phyloP scores from a whole-genome alignment of 92 coral and sea anemone genomes.

The Epizoanthus illoricatus region DNA sequence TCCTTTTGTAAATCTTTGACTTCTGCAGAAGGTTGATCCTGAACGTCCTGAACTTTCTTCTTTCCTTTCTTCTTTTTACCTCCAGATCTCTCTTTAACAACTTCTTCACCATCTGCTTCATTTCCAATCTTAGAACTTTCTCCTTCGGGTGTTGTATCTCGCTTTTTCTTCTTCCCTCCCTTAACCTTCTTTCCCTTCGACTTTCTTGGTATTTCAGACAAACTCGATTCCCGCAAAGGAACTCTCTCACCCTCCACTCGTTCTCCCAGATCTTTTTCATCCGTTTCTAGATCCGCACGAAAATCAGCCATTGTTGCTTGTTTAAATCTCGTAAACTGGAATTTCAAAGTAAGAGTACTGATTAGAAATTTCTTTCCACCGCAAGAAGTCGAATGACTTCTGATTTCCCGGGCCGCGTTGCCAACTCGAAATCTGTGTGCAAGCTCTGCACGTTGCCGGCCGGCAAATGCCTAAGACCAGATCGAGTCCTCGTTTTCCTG shows the following conservation, averaged over 20 bases:
- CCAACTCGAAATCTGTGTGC: conserved; percentile 1
- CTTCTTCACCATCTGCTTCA: neutral
- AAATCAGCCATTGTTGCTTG: neutral
- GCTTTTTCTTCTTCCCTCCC: conserved; percentile 1
- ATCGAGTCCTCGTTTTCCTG: neutral
- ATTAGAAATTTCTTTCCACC: neutral
- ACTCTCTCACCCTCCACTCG: neutral
- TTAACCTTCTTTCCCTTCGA: neutral
- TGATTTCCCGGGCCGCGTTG: neutral
- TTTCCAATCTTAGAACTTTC: neutral
- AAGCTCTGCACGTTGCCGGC: too few species aligned
- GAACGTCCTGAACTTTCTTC: neutral
- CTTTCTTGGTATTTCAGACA: neutral
- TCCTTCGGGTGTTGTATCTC: neutral
- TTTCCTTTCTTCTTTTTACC: conserved; percentile 23
- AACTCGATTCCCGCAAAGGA: neutral
- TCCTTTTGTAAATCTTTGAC: conserved; percentile 1
- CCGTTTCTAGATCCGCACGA: neutral
- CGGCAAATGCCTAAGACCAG: neutral
- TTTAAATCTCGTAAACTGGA: neutral
- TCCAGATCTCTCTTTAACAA: conserved; percentile 6
- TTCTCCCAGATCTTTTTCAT: neutral
- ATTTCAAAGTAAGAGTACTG: neutral
- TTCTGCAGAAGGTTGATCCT: neutral
- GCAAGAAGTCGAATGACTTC: conserved; percentile 6